These are phyloP conservation scores for Laupala kohalensis DNA, from an alignment of 1,140 invertebrate species.

Conservation along the genomic window DNA sequence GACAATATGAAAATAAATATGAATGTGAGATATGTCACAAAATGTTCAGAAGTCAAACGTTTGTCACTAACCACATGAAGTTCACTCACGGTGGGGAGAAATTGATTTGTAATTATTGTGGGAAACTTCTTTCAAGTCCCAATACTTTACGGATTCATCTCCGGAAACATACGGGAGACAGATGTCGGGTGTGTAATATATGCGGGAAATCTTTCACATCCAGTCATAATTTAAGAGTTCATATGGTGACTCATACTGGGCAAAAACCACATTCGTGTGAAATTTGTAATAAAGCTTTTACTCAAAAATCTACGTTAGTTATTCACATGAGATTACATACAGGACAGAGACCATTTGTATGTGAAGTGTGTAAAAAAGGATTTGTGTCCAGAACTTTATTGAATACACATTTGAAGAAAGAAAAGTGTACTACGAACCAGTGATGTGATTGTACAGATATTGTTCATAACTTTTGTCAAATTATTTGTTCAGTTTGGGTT, in stretches of 20 bases:
- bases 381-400: slow-evolving; percentile 24
- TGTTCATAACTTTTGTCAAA: too few species aligned
- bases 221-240: slow-evolving; percentile 55
- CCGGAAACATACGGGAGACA: slow-evolving; percentile 37
- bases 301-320: slow-evolving; percentile 59
- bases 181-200: slow-evolving; percentile 28
- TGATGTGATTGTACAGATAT: too few species aligned
- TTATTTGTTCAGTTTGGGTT: too few species aligned
- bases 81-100: too few species aligned
- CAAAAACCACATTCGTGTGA: slow-evolving; percentile 37
- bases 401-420: slow-evolving; percentile 1
- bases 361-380: slow-evolving; percentile 49
- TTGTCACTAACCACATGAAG: too few species aligned
- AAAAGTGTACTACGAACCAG: too few species aligned
- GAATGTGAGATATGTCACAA: too few species aligned
- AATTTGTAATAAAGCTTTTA: slow-evolving; percentile 60
- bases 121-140: too few species aligned
- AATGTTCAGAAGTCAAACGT: too few species aligned
- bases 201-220: slow-evolving; percentile 38
- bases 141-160: too few species aligned
- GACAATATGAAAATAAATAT: too few species aligned
- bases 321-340: slow-evolving; percentile 65
- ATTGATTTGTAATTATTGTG: too few species aligned
- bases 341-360: slow-evolving; percentile 61
- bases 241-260: slow-evolving; percentile 28